phyloP scores from a whole-genome alignment of 1,140 invertebrate species.

The Coenobita brevimanus region DNA sequence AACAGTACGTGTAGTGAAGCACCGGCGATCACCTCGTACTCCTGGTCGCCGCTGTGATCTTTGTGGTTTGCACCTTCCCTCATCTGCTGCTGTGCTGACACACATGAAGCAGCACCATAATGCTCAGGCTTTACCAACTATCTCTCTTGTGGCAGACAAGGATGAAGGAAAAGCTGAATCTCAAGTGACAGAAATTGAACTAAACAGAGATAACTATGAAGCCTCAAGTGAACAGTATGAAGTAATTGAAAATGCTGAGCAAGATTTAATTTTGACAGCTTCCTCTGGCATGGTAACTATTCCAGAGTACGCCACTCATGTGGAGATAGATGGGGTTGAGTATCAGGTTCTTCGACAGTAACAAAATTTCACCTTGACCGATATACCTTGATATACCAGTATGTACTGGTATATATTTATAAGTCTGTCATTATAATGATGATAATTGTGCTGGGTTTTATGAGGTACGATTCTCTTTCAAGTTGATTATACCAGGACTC shows the following conservation, averaged over 20 bases:
- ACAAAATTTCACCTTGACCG: too few species aligned
- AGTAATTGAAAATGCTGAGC: slow-evolving; percentile 30
- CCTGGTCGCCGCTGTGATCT: slow-evolving; percentile 41
- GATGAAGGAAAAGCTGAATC: background rate
- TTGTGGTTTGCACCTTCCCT: slow-evolving; percentile 38
- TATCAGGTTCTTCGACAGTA: slow-evolving; percentile 54
- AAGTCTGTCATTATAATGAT: too few species aligned
- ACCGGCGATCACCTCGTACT: slow-evolving; percentile 45
- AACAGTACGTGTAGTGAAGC: slow-evolving; percentile 40
- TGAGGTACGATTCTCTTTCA: too few species aligned
- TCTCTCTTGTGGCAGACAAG: background rate
- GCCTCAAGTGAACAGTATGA: slow-evolving; percentile 29
- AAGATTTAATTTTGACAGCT: slow-evolving; percentile 24
- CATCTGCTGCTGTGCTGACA: slow-evolving; percentile 9
- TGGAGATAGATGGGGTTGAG: slow-evolving; percentile 59
- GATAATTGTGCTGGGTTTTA: too few species aligned
- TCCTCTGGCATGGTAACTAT: slow-evolving; percentile 44
- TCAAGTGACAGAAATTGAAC: background rate
- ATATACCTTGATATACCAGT: too few species aligned
- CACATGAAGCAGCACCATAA: slow-evolving; percentile 43
- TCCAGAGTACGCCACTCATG: slow-evolving; percentile 49
- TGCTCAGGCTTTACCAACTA: background rate
- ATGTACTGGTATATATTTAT: too few species aligned
- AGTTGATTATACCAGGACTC: too few species aligned
- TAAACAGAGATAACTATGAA: background rate